A percentile compares a stretch with the other conserved stretches of the same genome.
These are phyloP conservation scores for Euplagia quadripunctaria DNA, from an alignment of 2,888 invertebrate genomes.

Conservation along the genomic window DNA sequence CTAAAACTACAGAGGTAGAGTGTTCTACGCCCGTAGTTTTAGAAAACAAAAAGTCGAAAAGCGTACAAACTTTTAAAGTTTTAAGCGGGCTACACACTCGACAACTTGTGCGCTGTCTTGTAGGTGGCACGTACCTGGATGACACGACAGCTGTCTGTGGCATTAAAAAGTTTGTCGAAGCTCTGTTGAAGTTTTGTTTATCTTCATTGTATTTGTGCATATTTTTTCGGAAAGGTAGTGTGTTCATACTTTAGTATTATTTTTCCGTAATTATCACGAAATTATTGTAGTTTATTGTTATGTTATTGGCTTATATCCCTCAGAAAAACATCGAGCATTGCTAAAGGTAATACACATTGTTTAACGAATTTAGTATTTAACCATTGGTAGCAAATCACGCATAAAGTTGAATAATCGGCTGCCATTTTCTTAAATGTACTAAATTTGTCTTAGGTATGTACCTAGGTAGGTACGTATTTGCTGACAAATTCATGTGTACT, in stretches of 20 bases:
- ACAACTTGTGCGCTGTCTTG: not conserved
- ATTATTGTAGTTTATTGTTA: not conserved
- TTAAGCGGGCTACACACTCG: conserved; percentile 15
- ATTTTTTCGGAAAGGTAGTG: not conserved
- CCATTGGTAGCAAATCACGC: too few relatives aligned
- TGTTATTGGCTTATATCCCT: not conserved
- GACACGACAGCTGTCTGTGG: conserved; percentile 26
- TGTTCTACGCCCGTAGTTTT: too few relatives aligned
- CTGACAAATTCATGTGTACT: too few relatives aligned
- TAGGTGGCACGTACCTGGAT: conserved; percentile 29
- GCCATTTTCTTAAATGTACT: too few relatives aligned
- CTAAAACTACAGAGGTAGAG: too few relatives aligned
- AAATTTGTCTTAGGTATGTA: too few relatives aligned
- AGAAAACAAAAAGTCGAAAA: not conserved
- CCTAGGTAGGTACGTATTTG: too few relatives aligned
- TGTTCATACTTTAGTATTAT: not conserved
- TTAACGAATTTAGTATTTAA: too few relatives aligned
- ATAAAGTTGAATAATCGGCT: too few relatives aligned
- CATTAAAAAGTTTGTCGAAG: conserved; percentile 17
- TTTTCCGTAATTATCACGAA: not conserved
- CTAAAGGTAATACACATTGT: too few relatives aligned
- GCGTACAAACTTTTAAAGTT: conserved; percentile 14
- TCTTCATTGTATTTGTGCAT: conserved; percentile 1
- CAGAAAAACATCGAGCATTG: too few relatives aligned
- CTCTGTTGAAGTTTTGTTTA: not conserved